A percentile compares a stretch with the other conserved stretches of the same genome.
These are phyloP conservation scores for Lophura nycthemera DNA, from an alignment of 2,113 vertebrate species.

Conservation along the genomic window DNA sequence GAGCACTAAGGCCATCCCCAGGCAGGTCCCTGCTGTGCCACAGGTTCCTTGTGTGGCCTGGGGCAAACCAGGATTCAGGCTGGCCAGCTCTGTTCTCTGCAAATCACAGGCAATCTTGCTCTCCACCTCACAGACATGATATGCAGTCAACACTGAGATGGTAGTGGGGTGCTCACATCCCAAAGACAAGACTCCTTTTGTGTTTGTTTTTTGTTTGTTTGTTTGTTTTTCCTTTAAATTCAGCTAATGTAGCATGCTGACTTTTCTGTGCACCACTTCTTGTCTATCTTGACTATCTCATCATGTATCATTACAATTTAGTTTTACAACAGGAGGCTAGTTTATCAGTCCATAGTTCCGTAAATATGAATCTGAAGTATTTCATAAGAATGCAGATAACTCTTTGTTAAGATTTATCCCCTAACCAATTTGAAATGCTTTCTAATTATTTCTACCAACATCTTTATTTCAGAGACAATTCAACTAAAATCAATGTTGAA, in stretches of 20 bases:
- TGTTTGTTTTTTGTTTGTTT: too few relatives aligned
- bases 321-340: background rate
- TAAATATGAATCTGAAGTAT: background rate
- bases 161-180: background rate
- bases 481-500: background rate
- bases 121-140: background rate
- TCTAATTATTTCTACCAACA: background rate
- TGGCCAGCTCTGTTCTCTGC: background rate
- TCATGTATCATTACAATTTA: background rate
- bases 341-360: slow-evolving; percentile 9
- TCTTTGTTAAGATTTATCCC: background rate
- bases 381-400: background rate
- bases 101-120: fast-evolving
- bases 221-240: background rate
- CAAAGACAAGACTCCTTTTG: background rate
- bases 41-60: too few relatives aligned
- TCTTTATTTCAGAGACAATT: background rate
- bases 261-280: background rate
- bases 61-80: background rate
- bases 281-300: background rate
- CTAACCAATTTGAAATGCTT: background rate
- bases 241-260: background rate
- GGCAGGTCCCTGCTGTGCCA: background rate
- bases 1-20: background rate
- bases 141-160: background rate